Evolutionary conservation across 2,797 vertebrate species (phyloP).

Genomic region (Hippocampus kuda): DNA sequence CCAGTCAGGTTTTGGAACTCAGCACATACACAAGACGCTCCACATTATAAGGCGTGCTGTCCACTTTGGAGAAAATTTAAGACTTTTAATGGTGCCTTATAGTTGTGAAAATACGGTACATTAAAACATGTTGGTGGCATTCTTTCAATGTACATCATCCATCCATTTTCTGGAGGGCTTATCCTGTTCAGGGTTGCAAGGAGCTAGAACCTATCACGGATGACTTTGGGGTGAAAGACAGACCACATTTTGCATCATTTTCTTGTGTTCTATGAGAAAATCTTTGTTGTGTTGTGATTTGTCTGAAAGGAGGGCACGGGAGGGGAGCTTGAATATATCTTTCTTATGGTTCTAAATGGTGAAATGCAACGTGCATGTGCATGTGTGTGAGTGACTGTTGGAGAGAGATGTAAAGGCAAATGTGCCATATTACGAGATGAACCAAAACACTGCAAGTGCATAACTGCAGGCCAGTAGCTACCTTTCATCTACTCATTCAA

Average conservation of each 20-base stretch:
- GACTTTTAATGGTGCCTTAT: too few relatives aligned
- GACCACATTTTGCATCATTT: neutral
- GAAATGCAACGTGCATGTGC: neutral
- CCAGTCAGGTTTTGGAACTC: too few relatives aligned
- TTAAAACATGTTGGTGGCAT: too few relatives aligned
- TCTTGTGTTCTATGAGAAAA: neutral
- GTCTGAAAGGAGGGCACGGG: neutral
- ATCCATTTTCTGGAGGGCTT: neutral
- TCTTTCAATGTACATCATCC: neutral
- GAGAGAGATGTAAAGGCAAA: slow-evolving; percentile 8
- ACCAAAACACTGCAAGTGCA: slow-evolving; percentile 18
- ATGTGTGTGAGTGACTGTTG: neutral
- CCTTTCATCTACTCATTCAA: slow-evolving; percentile 24
- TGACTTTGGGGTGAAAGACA: neutral
- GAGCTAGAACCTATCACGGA: neutral
- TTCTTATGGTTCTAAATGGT: neutral
- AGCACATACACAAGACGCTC: too few relatives aligned
- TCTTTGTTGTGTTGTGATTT: neutral
- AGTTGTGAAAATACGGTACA: too few relatives aligned
- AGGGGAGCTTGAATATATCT: neutral
- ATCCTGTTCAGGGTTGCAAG: neutral
- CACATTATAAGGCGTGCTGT: too few relatives aligned
- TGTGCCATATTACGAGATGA: slow-evolving; percentile 19
- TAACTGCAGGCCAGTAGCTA: slow-evolving; percentile 23
- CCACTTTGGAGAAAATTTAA: too few relatives aligned